Percentiles rank a stretch among this genome's conserved stretches.
phyloP scores from a whole-genome alignment of 2,113 vertebrate genomes.

The Parus major region DNA sequence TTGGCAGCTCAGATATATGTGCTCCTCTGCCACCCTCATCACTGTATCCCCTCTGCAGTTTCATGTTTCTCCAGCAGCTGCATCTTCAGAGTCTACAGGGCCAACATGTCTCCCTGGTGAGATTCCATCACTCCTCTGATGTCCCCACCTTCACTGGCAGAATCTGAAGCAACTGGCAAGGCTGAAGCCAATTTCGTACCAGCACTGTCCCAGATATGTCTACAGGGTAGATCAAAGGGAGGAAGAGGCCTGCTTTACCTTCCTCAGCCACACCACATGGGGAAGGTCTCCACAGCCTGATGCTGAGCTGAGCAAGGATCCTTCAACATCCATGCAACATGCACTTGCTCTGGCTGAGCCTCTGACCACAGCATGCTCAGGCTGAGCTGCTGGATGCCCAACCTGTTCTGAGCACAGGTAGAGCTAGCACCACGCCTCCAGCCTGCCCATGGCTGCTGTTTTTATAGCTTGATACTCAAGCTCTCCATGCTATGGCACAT shows the following conservation, averaged over 20 bases:
- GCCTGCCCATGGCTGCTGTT: fast-evolving
- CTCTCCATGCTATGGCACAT: not conserved
- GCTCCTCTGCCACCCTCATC: not conserved
- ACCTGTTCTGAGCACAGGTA: not conserved
- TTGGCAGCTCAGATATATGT: not conserved
- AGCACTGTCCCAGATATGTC: not conserved
- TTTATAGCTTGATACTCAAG: not conserved
- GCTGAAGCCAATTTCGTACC: not conserved
- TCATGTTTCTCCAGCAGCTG: not conserved
- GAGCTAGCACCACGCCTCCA: not conserved
- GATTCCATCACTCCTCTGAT: not conserved
- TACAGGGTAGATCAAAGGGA: not conserved
- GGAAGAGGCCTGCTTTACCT: not conserved
- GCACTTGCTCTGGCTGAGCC: not conserved
- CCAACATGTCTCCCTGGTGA: not conserved
- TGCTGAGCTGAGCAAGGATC: not conserved
- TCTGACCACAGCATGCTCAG: not conserved
- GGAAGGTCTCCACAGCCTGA: not conserved
- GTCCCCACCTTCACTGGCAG: fast-evolving
- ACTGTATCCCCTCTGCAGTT: not conserved
- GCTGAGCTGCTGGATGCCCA: not conserved
- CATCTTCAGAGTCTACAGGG: not conserved
- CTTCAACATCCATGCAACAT: not conserved
- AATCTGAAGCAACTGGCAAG: not conserved
- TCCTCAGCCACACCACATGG: not conserved